Conservation (phyloP, 1,140 invertebrate species). For the Plutomurus gul region DNA sequence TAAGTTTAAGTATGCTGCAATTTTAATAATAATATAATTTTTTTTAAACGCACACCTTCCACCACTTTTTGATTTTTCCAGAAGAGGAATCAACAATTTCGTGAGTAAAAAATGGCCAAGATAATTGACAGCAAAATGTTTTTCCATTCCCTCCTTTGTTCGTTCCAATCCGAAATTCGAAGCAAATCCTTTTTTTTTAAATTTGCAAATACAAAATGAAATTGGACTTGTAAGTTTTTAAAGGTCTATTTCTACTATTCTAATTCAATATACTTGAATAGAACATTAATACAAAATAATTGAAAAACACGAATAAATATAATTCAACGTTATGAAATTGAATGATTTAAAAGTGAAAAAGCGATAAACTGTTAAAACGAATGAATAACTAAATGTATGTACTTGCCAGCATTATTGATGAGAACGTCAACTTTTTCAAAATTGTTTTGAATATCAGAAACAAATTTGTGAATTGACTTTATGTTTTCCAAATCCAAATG, state of each 20-base stretch:
- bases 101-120: background rate
- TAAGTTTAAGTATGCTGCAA: background rate
- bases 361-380: too few species aligned
- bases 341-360: too few species aligned
- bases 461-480: slow-evolving; percentile 55
- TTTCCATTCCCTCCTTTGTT: background rate
- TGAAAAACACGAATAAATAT: too few species aligned
- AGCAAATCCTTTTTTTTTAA: background rate
- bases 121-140: background rate
- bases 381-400: background rate
- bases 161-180: background rate
- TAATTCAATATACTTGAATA: too few species aligned
- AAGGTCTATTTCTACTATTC: too few species aligned
- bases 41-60: background rate
- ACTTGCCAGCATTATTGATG: background rate
- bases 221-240: too few species aligned
- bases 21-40: background rate
- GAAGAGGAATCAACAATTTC: background rate
- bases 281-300: too few species aligned
- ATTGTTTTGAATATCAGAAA: slow-evolving; percentile 53
- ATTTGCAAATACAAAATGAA: too few species aligned
- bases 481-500: slow-evolving; percentile 56
- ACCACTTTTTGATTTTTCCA: background rate
- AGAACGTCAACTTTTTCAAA: slow-evolving; percentile 58
- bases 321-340: too few species aligned